A percentile compares a stretch with the other conserved stretches of the same genome.
Conservation (phyloP, 1,140 invertebrate genomes). For the Lepidurus packardi region DNA sequence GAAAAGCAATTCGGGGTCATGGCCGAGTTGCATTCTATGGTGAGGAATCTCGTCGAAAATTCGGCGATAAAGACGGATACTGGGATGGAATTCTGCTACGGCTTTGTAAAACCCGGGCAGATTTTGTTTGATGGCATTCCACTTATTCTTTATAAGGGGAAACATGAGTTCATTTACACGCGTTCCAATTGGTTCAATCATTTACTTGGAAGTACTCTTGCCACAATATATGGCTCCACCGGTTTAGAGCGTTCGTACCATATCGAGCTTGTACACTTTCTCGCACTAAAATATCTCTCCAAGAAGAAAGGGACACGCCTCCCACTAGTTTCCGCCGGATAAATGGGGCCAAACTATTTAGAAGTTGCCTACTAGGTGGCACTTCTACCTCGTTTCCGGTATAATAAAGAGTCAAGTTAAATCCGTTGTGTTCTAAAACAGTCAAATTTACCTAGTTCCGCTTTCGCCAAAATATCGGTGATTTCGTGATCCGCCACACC, state of each 20-base stretch:
- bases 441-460: not conserved
- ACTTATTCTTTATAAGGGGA: not conserved
- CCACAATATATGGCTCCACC: conserved; percentile 47
- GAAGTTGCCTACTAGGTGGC: not conserved
- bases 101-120: conserved; percentile 22
- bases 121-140: not conserved
- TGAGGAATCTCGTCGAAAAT: conserved; percentile 76
- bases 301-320: conserved; percentile 55
- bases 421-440: no score
- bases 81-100: not conserved
- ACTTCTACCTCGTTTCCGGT: not conserved
- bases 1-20: conserved; percentile 49
- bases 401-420: no score
- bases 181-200: conserved; percentile 8
- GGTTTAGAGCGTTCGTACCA: conserved; percentile 42
- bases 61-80: conserved; percentile 54
- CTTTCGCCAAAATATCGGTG: not conserved
- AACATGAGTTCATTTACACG: not conserved
- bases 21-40: conserved; percentile 49
- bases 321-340: conserved; percentile 55
- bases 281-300: conserved; percentile 56
- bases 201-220: conserved; percentile 52
- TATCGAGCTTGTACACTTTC: conserved; percentile 55
- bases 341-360: conserved; percentile 56
- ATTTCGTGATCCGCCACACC: not conserved